Base-by-base conservation (phyloP, 2,797 vertebrate genomes). In the Pempheris klunzingeri region DNA sequence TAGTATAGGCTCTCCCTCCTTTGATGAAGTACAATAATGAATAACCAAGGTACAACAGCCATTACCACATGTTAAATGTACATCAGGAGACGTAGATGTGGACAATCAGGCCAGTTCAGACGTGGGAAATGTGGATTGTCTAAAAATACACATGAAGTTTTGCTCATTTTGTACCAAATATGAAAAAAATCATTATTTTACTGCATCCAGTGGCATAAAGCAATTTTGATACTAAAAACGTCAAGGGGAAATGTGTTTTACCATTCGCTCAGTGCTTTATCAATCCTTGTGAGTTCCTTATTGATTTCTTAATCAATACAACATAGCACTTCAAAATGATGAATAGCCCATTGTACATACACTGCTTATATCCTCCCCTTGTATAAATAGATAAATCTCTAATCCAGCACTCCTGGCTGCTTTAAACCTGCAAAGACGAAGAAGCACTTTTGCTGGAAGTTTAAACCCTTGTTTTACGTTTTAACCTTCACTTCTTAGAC, bases 221-320 rank as follows among this genome's bases (percentile, higher is more conserved):
- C 26, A 34, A 32, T n/a, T n/a, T n/a, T 36, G 50, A 17, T 43
- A 17, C 15, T 20, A 53, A 34, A 71, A 54, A 60, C 61, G 49
- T 64, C 26, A 66, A 44, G 34, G 43, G 49, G n/a, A 62, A 12
- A 17, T 20, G 11, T 20, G 20, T 32, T 78, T 15, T 10, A 59
- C 59, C 28, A 68, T 63, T 69, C 76, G 49, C 53, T 65, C 26
- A 47, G 22, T 65, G 43, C 49, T 73, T 60, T 58, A 64, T 64
- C 63, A 68, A 55, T 65, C 54, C 24, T 26, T 71, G n/a, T 57
- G 53, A 61, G 24, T 41, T 66, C 41, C 24, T 73, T 43, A 62
- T 71, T 58, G 82, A 74, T 66, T 71, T 58, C 24, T 14, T 26
- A 36, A 34, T 77, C 32, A 20, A 66, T 67, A 24, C 52, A 59